Evolutionary conservation across 2,888 invertebrate species (phyloP), one percentile per base, ranked within the genome.

Genomic region (Polydrusus cervinus): DNA sequence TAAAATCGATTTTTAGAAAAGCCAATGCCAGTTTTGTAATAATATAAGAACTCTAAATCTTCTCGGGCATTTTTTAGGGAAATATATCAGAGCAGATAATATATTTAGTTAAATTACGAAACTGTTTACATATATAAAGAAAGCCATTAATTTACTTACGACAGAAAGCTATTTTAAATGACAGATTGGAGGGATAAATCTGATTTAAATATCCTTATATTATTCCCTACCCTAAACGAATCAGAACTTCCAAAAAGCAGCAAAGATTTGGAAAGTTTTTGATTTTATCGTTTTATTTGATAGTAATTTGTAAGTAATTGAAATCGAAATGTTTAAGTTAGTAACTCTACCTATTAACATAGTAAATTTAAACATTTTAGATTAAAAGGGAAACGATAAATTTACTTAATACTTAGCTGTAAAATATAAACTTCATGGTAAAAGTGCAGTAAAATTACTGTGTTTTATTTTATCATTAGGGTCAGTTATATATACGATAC

Each of bases 91-190:
- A 11, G 14, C 45, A 45, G 1, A 45, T 14, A 45, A 45, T 45
- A 45, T 45, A 45, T 45, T 49, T 49, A 10, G 9, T 6, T 49
- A 49, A 49, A 49, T 18, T 10, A 49, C 49, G 18, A 49, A 3
- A 49, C 18, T 16, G 49, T 49, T 49, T 49, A 49, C 49, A 49
- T 14, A 47, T 7, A 30, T 30, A 49, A 49, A 16, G 18, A 49
- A 11, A 16, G 18, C n/a, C 49, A 14, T 18, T 49, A 18, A 49
- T 49, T 49, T 49, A 18, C 18, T 11, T 18, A 16, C 49, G 49
- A 49, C 18, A 49, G 49, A 49, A 49, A 49, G 18, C 49, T 18
- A 49, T 18, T 49, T 49, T 49, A 49, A 49, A 49, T 49, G 49
- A 49, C 49, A 49, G 18, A 49, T 49, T 49, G 49, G 49, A 10